These are phyloP conservation scores for Parazoanthus swiftii DNA, from an alignment of 92 coral and sea anemone species.

Conservation along the genomic window DNA sequence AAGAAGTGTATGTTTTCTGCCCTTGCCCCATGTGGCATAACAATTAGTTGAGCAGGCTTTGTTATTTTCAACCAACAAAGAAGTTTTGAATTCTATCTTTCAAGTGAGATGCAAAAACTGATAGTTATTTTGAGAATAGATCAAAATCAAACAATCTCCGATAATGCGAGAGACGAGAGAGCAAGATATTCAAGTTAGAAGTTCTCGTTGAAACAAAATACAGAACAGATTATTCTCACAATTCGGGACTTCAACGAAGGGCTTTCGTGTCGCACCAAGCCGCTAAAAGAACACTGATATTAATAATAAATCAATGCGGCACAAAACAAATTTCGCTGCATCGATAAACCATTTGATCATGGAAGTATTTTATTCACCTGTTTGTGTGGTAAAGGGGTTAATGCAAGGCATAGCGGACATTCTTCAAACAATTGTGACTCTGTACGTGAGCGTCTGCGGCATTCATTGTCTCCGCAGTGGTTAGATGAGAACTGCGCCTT, in stretches of 20 bases:
- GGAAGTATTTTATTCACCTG: conserved; percentile 49
- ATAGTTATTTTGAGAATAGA: conserved; percentile 9
- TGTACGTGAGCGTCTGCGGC: conserved; percentile 58
- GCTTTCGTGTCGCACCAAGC: conserved; percentile 30
- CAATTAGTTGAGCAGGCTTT: conserved; percentile 54
- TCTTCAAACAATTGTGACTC: conserved; percentile 71
- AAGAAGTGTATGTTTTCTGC: background rate
- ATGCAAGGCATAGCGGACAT: conserved; percentile 79
- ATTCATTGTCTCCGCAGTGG: conserved; percentile 63
- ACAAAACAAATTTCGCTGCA: conserved; percentile 42
- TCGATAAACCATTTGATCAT: conserved; percentile 42
- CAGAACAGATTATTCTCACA: conserved; percentile 15
- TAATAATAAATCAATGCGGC: conserved; percentile 15
- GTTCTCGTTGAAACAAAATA: background rate
- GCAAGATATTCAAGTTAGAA: conserved; percentile 25
- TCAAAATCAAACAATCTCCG: background rate
- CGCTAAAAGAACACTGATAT: conserved; percentile 14
- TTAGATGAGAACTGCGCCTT: conserved; percentile 44
- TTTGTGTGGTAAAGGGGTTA: conserved; percentile 70
- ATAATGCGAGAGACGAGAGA: conserved; percentile 13
- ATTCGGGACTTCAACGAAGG: conserved; percentile 21
- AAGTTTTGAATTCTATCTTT: conserved; percentile 1
- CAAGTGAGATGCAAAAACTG: conserved; percentile 12
- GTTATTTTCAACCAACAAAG: conserved; percentile 44
- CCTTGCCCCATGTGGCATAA: conserved; percentile 63